These are phyloP conservation scores for Drosophila kokeensis DNA, from an alignment of 2,888 invertebrate species.

Conservation along the genomic window DNA sequence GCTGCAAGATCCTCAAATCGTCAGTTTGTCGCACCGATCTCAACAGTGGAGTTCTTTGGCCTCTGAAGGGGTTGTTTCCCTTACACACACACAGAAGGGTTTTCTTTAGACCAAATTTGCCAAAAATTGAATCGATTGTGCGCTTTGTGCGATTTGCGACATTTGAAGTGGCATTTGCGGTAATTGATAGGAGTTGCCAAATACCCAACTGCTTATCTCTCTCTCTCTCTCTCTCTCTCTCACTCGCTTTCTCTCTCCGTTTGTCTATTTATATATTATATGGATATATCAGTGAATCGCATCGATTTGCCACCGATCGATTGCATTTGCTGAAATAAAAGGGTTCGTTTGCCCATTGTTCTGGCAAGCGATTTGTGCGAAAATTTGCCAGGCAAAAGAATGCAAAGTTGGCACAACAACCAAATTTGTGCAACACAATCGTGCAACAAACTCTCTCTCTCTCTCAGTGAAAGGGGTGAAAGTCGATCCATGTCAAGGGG, in stretches of 20 bases:
- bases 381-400: slow-evolving; percentile 56
- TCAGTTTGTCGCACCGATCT: slow-evolving; percentile 20
- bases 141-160: slow-evolving; percentile 66
- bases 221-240: neutral
- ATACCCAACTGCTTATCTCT: slow-evolving; percentile 5
- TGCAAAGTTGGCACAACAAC: slow-evolving; percentile 68
- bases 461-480: slow-evolving; percentile 39
- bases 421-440: slow-evolving; percentile 32
- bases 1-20: slow-evolving; percentile 46
- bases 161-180: slow-evolving; percentile 77
- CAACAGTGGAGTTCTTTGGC: neutral
- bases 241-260: neutral
- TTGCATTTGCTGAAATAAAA: slow-evolving; percentile 3
- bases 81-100: slow-evolving; percentile 5
- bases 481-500: slow-evolving; percentile 27
- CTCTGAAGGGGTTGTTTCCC: slow-evolving; percentile 14
- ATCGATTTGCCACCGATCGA: slow-evolving; percentile 33
- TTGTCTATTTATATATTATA: neutral
- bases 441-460: neutral
- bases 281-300: slow-evolving; percentile 4
- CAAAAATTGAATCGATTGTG: slow-evolving; percentile 71
- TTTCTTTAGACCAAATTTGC: slow-evolving; percentile 64
- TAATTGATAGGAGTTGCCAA: slow-evolving; percentile 69
- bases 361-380: slow-evolving; percentile 49
- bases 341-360: slow-evolving; percentile 33